Percentiles rank a stretch among this genome's conserved stretches.
phyloP scores from a whole-genome alignment of 2,113 vertebrate genomes.

The Rhinopomastus cyanomelas region DNA sequence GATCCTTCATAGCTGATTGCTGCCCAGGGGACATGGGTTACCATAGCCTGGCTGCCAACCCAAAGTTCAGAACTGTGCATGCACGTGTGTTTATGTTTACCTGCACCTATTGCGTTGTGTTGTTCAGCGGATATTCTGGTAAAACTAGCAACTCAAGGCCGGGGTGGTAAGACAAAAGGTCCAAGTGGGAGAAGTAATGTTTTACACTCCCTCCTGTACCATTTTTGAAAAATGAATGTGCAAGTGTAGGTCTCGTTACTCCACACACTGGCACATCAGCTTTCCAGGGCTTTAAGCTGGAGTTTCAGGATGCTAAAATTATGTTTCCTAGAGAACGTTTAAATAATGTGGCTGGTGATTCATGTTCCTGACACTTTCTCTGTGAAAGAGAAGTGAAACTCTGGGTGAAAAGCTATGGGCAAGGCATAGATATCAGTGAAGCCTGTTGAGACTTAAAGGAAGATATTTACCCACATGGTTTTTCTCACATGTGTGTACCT shows the following conservation, averaged over 20 bases:
- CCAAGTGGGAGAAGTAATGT: background rate
- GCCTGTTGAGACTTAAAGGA: background rate
- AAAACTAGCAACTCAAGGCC: background rate
- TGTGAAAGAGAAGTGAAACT: background rate
- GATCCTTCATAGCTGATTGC: slow-evolving; percentile 46
- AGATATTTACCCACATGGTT: background rate
- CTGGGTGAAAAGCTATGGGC: background rate
- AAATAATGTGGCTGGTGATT: background rate
- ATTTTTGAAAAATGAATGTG: background rate
- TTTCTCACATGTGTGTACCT: background rate
- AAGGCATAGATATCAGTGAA: background rate
- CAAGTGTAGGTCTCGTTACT: background rate
- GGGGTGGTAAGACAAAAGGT: background rate
- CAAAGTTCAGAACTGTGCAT: slow-evolving; percentile 26
- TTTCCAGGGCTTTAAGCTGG: background rate
- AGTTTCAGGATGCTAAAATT: background rate
- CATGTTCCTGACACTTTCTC: background rate
- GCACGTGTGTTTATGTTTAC: background rate
- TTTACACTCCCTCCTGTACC: background rate
- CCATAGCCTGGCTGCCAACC: background rate
- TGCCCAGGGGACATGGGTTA: slow-evolving; percentile 38
- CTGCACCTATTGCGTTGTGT: background rate
- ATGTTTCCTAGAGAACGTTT: background rate
- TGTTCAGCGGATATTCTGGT: background rate
- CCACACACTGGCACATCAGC: background rate